Percentiles rank a stretch among this genome's conserved stretches.
Evolutionary conservation across 2,888 invertebrate species (phyloP).

Genomic region (Drosophila buzzatii): DNA sequence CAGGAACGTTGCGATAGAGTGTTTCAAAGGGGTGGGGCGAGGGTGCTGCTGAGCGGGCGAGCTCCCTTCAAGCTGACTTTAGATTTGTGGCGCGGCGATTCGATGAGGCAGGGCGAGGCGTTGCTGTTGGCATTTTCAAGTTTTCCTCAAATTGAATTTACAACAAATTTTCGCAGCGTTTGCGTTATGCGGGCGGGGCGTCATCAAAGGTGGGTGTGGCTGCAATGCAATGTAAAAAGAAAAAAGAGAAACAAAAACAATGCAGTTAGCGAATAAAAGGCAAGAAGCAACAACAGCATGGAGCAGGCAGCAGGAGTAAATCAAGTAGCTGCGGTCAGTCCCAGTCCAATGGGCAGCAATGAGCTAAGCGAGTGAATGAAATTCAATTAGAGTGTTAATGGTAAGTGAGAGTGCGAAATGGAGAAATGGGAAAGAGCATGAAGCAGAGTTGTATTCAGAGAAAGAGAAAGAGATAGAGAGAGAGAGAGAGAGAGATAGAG

Average conservation of each 20-base stretch:
- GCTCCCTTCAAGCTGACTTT: conserved; percentile 54
- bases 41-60: background rate
- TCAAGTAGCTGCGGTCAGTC: conserved; percentile 50
- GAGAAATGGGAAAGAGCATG: background rate
- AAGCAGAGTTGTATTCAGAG: no score
- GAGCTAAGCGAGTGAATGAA: conserved; percentile 15
- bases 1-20: background rate
- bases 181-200: conserved; percentile 38
- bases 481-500: background rate
- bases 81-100: conserved; percentile 50
- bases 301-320: conserved; percentile 26
- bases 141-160: conserved; percentile 74
- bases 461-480: background rate
- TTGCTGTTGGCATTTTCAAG: conserved; percentile 61
- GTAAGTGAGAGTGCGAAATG: background rate
- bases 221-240: background rate
- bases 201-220: conserved; percentile 3
- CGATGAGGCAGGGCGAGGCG: conserved; percentile 2
- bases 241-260: background rate
- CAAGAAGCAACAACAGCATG: conserved; percentile 24
- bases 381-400: conserved; percentile 10
- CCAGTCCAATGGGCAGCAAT: conserved; percentile 46
- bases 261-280: conserved; percentile 20
- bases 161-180: conserved; percentile 64
- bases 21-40: no score